phyloP scores from a whole-genome alignment of 2,113 vertebrate species.

The Cariama cristata region DNA sequence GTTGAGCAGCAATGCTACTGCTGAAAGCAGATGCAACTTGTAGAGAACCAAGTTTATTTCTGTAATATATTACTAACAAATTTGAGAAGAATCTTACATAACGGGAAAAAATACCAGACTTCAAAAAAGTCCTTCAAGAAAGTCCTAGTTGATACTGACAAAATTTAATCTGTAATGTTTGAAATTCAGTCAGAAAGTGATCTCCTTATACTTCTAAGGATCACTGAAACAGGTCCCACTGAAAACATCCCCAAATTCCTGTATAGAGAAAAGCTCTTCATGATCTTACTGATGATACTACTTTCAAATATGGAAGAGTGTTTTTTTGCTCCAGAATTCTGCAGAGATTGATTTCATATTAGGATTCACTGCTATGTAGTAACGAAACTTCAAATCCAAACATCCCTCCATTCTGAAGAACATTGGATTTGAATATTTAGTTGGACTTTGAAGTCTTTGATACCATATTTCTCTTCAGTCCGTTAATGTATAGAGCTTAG shows the following conservation, averaged over 20 bases:
- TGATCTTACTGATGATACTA: neutral
- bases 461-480: neutral
- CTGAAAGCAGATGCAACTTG: neutral
- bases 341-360: neutral
- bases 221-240: neutral
- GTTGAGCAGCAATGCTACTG: neutral
- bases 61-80: neutral
- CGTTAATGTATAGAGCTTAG: neutral
- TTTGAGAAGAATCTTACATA: neutral
- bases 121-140: neutral
- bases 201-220: neutral
- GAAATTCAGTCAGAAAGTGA: neutral
- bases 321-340: neutral
- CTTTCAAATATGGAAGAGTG: neutral
- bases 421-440: neutral
- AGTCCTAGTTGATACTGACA: neutral
- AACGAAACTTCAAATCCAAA: neutral
- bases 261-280: rapidly evolving
- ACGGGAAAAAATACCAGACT: neutral
- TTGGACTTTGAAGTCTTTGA: neutral
- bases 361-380: neutral
- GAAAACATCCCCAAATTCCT: neutral
- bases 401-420: neutral
- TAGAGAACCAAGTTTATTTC: neutral
- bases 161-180: neutral